Evolutionary conservation across 2,797 vertebrate species (phyloP).

Genomic region (Macropodus opercularis): DNA sequence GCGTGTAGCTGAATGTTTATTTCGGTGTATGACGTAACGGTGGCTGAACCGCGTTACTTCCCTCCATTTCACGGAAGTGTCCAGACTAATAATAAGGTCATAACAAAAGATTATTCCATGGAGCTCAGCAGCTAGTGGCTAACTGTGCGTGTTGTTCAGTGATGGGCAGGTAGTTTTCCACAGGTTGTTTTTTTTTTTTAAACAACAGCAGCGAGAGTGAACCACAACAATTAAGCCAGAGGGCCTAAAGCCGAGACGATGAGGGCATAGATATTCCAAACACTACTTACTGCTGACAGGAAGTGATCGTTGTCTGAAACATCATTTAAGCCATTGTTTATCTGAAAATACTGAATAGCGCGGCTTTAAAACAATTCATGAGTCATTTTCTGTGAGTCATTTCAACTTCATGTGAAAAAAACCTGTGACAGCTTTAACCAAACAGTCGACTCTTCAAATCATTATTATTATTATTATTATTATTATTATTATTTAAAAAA

Average conservation of each 20-base stretch:
- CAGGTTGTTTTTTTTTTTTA: too few relatives aligned
- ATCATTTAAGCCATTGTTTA: neutral
- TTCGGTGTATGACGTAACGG: neutral
- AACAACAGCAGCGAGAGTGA: neutral
- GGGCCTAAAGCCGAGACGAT: neutral
- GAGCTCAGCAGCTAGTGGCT: too few relatives aligned
- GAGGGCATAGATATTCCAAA: neutral
- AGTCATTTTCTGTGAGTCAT: neutral
- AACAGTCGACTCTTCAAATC: neutral
- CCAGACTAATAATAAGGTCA: too few relatives aligned
- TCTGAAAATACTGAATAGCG: neutral
- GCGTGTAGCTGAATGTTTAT: neutral
- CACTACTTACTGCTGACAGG: neutral
- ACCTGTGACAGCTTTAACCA: neutral
- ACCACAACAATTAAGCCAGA: neutral
- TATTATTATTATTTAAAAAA: conserved; percentile 22
- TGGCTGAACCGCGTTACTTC: conserved; percentile 7
- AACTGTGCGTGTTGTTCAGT: neutral
- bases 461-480: conserved; percentile 11
- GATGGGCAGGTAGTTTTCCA: too few relatives aligned
- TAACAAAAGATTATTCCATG: too few relatives aligned
- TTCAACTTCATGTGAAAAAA: neutral
- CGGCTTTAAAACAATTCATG: neutral
- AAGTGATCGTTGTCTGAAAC: neutral
- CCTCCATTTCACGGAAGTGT: conserved; percentile 5